phyloP scores from a whole-genome alignment of 2,888 invertebrate genomes.

The Dicyrtomina minuta region DNA sequence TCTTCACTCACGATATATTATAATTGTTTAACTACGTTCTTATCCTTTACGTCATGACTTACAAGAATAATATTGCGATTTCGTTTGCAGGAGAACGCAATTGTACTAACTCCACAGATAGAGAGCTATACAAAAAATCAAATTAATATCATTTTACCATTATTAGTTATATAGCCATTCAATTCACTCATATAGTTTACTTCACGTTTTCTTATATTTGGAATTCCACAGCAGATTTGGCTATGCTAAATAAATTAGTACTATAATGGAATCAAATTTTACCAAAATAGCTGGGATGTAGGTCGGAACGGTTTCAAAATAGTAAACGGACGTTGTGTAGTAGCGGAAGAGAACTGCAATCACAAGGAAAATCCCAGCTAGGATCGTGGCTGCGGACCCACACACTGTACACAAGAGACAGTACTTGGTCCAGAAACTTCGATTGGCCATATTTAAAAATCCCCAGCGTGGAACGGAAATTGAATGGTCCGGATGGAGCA shows the following conservation, averaged over 20 bases:
- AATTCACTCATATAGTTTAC: too few relatives aligned
- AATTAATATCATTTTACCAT: too few relatives aligned
- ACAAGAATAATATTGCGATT: slow-evolving; percentile 52
- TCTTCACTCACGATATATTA: too few relatives aligned
- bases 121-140: slow-evolving; percentile 41
- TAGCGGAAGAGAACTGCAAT: slow-evolving; percentile 77
- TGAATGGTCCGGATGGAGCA: slow-evolving; percentile 32
- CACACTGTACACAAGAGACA: slow-evolving; percentile 81
- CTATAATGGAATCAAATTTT: too few relatives aligned
- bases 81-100: slow-evolving; percentile 53
- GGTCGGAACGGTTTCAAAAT: slow-evolving; percentile 91
- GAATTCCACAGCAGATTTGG: too few relatives aligned
- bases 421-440: slow-evolving; percentile 63
- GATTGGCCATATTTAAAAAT: slow-evolving; percentile 40
- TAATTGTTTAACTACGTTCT: too few relatives aligned
- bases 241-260: too few relatives aligned
- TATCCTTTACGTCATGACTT: too few relatives aligned
- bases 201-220: too few relatives aligned
- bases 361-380: slow-evolving; percentile 75
- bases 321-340: slow-evolving; percentile 70
- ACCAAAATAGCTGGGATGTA: slow-evolving; percentile 91
- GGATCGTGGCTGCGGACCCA: slow-evolving; percentile 72
- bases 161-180: too few relatives aligned
- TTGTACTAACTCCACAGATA: slow-evolving; percentile 52
- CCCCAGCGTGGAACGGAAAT: slow-evolving; percentile 46